Evolutionary conservation across 2,113 vertebrate genomes (phyloP).

Genomic region (Crocuta crocuta): DNA sequence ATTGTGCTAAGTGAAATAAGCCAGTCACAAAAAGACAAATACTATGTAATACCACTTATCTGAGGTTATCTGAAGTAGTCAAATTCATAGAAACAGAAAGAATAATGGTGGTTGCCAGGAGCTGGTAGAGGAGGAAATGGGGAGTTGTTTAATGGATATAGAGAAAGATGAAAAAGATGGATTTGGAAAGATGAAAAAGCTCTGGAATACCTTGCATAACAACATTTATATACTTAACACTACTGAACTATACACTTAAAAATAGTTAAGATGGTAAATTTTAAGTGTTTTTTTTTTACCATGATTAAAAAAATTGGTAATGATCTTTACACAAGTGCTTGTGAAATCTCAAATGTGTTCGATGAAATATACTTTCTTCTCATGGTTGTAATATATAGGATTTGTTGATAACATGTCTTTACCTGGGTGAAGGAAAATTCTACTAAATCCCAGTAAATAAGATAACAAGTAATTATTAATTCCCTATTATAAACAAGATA

Average conservation of each 20-base stretch:
- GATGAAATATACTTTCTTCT: background rate
- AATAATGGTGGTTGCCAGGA: background rate
- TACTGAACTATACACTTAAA: background rate
- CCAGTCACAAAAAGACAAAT: background rate
- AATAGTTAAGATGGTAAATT: background rate
- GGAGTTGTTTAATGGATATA: background rate
- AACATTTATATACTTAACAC: background rate
- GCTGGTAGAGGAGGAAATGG: background rate
- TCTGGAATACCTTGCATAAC: background rate
- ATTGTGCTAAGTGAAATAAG: slow-evolving; percentile 5
- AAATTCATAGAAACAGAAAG: background rate
- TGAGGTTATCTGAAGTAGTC: background rate
- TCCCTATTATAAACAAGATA: background rate
- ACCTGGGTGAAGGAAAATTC: slow-evolving; percentile 18
- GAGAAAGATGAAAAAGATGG: background rate
- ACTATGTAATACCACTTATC: background rate
- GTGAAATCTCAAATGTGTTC: slow-evolving; percentile 3
- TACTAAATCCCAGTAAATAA: background rate
- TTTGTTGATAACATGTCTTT: background rate
- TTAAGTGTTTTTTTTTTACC: background rate
- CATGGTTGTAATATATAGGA: background rate
- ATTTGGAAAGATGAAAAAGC: background rate
- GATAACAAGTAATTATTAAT: background rate
- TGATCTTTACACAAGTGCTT: background rate
- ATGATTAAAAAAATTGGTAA: background rate